Conservation (phyloP, 2,113 vertebrate genomes). For the Capreolus pygargus region DNA sequence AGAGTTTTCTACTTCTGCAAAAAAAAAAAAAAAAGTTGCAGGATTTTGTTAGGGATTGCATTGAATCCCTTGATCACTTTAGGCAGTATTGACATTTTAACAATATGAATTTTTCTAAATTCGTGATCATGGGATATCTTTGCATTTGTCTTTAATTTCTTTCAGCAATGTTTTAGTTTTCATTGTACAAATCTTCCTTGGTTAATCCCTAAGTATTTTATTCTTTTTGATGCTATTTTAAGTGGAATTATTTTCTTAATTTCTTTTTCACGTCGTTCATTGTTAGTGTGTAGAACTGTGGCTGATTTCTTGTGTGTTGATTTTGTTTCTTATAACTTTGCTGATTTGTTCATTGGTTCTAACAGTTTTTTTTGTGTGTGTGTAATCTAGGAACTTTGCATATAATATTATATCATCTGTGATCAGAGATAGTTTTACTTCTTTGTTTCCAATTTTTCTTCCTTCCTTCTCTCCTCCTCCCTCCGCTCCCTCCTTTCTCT, state of each 20-base stretch:
- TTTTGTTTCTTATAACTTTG: background rate
- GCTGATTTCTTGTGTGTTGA: background rate
- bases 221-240: background rate
- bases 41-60: background rate
- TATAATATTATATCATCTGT: background rate
- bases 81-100: background rate
- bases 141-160: background rate
- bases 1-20: background rate
- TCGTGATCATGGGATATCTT: background rate
- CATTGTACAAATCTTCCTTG: background rate
- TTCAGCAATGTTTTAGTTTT: background rate
- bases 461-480: background rate
- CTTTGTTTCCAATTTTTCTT: background rate
- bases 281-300: background rate
- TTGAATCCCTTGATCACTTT: background rate
- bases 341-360: background rate
- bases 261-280: background rate
- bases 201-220: background rate
- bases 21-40: background rate
- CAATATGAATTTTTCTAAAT: background rate
- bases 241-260: background rate
- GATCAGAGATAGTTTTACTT: background rate
- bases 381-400: background rate
- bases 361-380: background rate
- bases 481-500: background rate